These are phyloP conservation scores for Anodontia alba DNA, from an alignment of 2,888 invertebrate species.

Conservation along the genomic window DNA sequence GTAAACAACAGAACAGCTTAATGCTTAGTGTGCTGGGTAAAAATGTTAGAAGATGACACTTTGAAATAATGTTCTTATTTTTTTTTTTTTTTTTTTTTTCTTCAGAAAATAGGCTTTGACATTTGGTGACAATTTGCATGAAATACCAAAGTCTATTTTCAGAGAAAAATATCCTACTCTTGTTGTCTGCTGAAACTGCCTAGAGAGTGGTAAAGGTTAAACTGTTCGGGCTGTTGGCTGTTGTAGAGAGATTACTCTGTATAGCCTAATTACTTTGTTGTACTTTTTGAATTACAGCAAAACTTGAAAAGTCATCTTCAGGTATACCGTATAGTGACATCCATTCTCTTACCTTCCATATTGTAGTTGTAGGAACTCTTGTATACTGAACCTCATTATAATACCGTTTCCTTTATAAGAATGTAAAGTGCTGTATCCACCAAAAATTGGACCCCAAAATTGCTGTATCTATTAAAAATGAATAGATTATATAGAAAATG, in stretches of 20 bases:
- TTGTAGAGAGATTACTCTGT: neutral
- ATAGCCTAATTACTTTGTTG: neutral
- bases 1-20: no score
- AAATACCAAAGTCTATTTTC: slow-evolving; percentile 1
- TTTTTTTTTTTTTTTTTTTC: no score
- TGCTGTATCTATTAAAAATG: no score
- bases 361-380: neutral
- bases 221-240: neutral
- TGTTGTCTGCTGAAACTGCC: neutral
- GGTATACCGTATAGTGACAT: slow-evolving; percentile 29
- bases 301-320: slow-evolving; percentile 54
- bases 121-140: no score
- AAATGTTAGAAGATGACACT: no score
- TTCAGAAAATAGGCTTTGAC: no score
- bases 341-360: neutral
- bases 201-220: neutral
- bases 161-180: neutral
- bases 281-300: slow-evolving; percentile 44
- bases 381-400: neutral
- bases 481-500: no score
- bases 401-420: neutral
- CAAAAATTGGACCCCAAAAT: no score
- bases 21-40: no score
- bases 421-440: no score
- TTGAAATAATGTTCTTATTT: no score